Evolutionary conservation across 2,888 invertebrate species (phyloP), one percentile per base, ranked within the genome.

Genomic region (Pachymerium ferrugineum): DNA sequence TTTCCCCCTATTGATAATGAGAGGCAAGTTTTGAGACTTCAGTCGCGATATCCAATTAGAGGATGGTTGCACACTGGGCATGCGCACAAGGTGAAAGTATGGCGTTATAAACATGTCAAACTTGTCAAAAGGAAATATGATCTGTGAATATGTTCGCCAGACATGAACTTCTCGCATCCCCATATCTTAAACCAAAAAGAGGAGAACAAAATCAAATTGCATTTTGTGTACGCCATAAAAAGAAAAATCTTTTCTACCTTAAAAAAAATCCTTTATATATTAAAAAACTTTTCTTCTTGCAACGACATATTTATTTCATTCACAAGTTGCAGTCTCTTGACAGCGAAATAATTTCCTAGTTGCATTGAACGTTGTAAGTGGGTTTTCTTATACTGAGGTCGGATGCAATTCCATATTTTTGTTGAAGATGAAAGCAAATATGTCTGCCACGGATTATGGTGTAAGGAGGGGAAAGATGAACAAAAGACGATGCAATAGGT

Each of bases 51-150:
- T 54, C 54, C 54, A 54, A 54, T 54, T 54, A 54, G 54, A 54
- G 54, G 54, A 22, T 54, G 25, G 54, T 6, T 54, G 54, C 54
- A 54, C 54, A 54, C 54, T 54, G 54, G 54, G 54, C 54, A 54
- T 54, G 54, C 54, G 54, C 54, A 54, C 54, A 54, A 54, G 54
- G 54, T 54, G 28, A 54, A 54, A 54, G 54, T 54, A 54, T 54
- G 54, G 54, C 54, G 54, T 54, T 54, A 54, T 54, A 54, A 54
- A 54, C 54, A 54, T 54, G 54, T 54, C 54, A 54, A 54, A 54
- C 54, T 54, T 54, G 54, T 54, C 54, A 54, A 54, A 54, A 54
- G 54, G 54, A 54, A 54, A 54, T 54, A 54, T 54, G 54, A 54
- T 54, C 54, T 54, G 54, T 54, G 54, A 54, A 54, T 54, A 54